These are phyloP conservation scores for Aegithalos caudatus DNA, from an alignment of 2,113 vertebrate species.

Conservation along the genomic window DNA sequence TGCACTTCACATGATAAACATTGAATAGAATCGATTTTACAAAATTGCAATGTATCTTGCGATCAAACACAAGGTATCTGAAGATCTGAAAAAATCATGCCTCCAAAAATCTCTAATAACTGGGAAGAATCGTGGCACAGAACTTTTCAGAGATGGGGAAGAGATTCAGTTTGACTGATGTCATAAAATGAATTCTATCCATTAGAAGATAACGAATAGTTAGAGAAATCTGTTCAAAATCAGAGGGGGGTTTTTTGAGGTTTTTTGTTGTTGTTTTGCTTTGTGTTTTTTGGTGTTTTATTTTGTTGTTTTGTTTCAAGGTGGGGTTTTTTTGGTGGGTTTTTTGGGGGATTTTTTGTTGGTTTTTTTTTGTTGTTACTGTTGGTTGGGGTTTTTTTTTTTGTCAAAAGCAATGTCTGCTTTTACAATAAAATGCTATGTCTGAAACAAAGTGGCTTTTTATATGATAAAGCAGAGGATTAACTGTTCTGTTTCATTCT, in stretches of 20 bases:
- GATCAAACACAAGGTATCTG: neutral
- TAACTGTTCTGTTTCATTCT: neutral
- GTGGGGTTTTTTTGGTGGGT: no score
- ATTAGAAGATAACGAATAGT: neutral
- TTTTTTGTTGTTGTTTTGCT: neutral
- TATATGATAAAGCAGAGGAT: neutral
- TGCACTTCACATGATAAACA: accelerated
- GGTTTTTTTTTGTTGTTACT: neutral
- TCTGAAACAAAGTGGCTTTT: slow-evolving; percentile 17
- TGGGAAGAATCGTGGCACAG: neutral
- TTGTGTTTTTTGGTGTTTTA: neutral
- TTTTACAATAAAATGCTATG: slow-evolving; percentile 21
- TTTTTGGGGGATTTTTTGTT: no score
- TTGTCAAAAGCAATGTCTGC: neutral
- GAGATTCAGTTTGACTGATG: neutral
- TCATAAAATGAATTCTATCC: neutral
- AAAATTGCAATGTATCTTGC: neutral
- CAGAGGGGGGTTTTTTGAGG: neutral
- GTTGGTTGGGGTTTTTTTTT: neutral
- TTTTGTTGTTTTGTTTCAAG: neutral
- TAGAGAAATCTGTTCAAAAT: neutral
- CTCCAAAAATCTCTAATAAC: neutral
- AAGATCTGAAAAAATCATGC: neutral
- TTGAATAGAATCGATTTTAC: neutral
- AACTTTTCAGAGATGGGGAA: neutral